A percentile compares a stretch with the other conserved stretches of the same genome.
Conservation (phyloP, 1,140 invertebrate species). For the Hyphantria cunea region DNA sequence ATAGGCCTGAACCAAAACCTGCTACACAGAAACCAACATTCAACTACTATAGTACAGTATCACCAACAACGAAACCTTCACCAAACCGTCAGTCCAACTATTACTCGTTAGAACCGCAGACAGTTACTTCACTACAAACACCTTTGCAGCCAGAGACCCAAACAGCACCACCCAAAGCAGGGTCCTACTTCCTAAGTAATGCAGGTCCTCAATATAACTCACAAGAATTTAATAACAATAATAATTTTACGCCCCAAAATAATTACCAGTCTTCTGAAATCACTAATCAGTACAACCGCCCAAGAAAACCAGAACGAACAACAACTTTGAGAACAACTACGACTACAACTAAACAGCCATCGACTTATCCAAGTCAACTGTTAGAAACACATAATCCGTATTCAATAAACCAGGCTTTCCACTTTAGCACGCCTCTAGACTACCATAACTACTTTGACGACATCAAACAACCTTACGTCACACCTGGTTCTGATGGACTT, state of each 20-base stretch:
- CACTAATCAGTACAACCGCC: conserved; percentile 35
- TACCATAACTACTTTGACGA: conserved; percentile 72
- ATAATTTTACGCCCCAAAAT: conserved; percentile 40
- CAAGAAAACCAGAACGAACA: conserved; percentile 31
- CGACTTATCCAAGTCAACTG: conserved; percentile 63
- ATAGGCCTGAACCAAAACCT: conserved; percentile 42
- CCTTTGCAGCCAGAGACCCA: conserved; percentile 43
- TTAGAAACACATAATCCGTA: conserved; percentile 77
- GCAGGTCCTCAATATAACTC: conserved; percentile 50
- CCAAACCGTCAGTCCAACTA: conserved; percentile 58
- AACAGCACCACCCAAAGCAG: conserved; percentile 44
- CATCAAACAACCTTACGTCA: conserved; percentile 57
- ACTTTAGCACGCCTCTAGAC: conserved; percentile 73
- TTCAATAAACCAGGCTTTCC: conserved; percentile 77
- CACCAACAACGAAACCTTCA: conserved; percentile 54
- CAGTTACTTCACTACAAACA: conserved; percentile 59
- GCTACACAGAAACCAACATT: conserved; percentile 64
- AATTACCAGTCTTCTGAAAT: conserved; percentile 39
- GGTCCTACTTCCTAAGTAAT: conserved; percentile 62
- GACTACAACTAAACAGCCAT: conserved; percentile 49
- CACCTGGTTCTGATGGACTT: conserved; percentile 33
- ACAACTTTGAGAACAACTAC: conserved; percentile 44
- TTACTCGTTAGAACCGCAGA: conserved; percentile 71
- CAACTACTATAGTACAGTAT: conserved; percentile 64
- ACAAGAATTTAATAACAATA: conserved; percentile 49